Evolutionary conservation across 53 echinoderm and acorn worm genomes (phyloP), one percentile per base, ranked within the genome.

Genomic region (Zoroaster sp.): DNA sequence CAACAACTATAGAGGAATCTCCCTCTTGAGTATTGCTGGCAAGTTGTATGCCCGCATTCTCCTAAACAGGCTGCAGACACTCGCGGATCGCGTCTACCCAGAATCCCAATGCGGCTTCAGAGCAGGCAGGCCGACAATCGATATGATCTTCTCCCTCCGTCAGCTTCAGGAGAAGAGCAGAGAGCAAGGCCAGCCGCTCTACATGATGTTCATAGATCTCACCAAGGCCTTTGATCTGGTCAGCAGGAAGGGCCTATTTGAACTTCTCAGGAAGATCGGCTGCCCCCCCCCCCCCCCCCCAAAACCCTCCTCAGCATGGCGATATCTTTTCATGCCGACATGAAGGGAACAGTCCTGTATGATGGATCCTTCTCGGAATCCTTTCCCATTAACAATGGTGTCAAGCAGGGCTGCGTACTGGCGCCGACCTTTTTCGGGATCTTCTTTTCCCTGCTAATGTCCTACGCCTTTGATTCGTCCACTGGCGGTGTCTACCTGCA

Each of bases 401-500:
- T 83, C 7, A 92, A 89, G 74, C 81, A 89, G 71, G 90, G 94
- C 18, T 92, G 92, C 72, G 90, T 92, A 12, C 90, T 94, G 10
- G 78, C 91, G 38, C 94, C 91, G 3, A 91, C 83, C 6, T 80
- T 89, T 11, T 94, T 23, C 31, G n/a, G n/a, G n/a, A n/a, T n/a
- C n/a, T n/a, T n/a, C n/a, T n/a, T n/a, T n/a, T n/a, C n/a, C n/a
- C n/a, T 89, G 71, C 80, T 92, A 5, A 89, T 91, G 4, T 32
- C 14, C 4, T 69, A 89, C 31, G 91, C 92, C 31, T 89, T 89
- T 40, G 40, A 76, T 9, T 54, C 55, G 5, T 79, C 89, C 35
- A 6, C 54, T 15, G 92, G 92, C 1, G 91, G 92, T 30, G 67
- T 92, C 21, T 90, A 78, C 53, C 67, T 90, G 30, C 86, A 88